Conservation (phyloP, 2,113 vertebrate genomes). For the Brachyistius frenatus region DNA sequence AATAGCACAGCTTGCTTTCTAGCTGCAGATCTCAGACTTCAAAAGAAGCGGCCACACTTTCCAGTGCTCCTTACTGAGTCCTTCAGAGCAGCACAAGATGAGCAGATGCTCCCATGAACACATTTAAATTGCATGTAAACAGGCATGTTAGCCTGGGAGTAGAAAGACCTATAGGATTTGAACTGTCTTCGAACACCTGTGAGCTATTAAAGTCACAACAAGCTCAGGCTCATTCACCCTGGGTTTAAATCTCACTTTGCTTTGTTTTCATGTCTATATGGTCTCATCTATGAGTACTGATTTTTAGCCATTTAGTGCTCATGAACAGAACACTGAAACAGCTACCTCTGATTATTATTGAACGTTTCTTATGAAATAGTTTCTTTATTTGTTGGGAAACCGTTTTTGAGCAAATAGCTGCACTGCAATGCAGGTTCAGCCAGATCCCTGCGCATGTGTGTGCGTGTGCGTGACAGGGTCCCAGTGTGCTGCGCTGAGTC, state of each 20-base stretch:
- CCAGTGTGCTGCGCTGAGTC: conserved; percentile 56
- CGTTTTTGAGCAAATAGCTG: neutral
- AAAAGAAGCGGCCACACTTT: conserved; percentile 11
- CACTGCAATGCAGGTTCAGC: conserved; percentile 14
- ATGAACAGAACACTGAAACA: neutral
- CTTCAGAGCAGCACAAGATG: neutral
- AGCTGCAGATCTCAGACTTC: conserved; percentile 1
- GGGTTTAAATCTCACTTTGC: too few relatives aligned
- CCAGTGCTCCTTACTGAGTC: neutral
- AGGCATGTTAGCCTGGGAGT: neutral
- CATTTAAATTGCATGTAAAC: neutral
- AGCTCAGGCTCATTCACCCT: too few relatives aligned
- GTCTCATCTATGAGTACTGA: neutral
- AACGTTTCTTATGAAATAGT: neutral
- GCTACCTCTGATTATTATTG: neutral
- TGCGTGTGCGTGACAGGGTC: conserved; percentile 39
- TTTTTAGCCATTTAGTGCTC: conserved; percentile 1
- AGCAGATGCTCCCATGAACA: neutral
- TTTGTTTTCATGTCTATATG: neutral
- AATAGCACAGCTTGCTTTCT: conserved; percentile 11
- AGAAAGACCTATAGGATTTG: neutral
- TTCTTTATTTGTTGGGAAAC: neutral
- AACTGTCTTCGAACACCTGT: conserved; percentile 21
- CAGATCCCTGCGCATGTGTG: conserved; percentile 1
- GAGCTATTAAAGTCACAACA: too few relatives aligned